Base-by-base conservation (phyloP, 1,140 invertebrate genomes). In the Listronotus bonariensis region DNA sequence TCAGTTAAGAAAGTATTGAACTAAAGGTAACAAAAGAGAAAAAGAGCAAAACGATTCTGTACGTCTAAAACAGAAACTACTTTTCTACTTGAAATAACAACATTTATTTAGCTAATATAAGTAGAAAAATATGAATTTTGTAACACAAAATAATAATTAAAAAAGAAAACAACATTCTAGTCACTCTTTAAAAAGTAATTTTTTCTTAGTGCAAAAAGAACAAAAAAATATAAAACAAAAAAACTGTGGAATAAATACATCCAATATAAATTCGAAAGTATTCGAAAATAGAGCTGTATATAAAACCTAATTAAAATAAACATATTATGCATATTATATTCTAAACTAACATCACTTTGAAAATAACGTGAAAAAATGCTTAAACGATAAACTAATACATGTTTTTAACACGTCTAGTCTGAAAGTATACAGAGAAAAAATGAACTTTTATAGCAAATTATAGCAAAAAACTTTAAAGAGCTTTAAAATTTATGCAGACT, bases 71-170 rank as follows among this genome's bases (percentile, higher is more conserved):
- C 11, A 36, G 11, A 36, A 36, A 36, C 34, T 8, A 36, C 3
- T 36, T 36, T 36, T 36, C 34, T 49, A 15, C 46, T 49, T 20
- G 26, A 46, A 59, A 48, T 59, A 59, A 59, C 32, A 61, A 61
- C 58, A 61, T 61, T 52, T 61, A 61, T 61, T 59, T 59, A 48
- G 42, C 10, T 34, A 15, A n/a, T 51, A 31, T 51, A 68, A 48
- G 66, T 68, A 68, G 52, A 68, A 68, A 68, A 68, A 68, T 68
- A 68, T 26, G 45, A 68, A 68, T 63, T 68, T 63, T 52, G 53
- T 40, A 61, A 36, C 17, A 56, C 7, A 56, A 40, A 34, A 9
- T 10, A 54, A 38, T 14, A 32, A n/a, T 52, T 12, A 54, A 54
- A 41, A 32, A 54, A 54, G 10, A 54, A 48, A 20, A 45, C 11